These are phyloP conservation scores for Leptoteleia sp. DNA, from an alignment of 1,140 invertebrate species.

Conservation along the genomic window DNA sequence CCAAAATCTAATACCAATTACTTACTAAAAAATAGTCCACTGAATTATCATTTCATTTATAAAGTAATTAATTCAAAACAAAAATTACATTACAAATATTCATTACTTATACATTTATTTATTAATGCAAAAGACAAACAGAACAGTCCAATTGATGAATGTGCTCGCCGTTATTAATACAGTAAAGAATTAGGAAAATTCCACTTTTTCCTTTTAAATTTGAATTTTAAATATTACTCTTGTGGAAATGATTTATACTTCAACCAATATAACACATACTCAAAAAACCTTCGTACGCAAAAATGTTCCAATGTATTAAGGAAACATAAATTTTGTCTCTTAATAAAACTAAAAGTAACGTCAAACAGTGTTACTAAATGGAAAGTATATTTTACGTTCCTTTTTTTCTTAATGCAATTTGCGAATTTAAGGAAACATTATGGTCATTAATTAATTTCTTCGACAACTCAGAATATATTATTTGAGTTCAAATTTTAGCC, in stretches of 20 bases:
- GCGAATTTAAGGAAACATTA: slow-evolving; percentile 3
- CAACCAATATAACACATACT: neutral
- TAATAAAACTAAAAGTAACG: slow-evolving; percentile 6
- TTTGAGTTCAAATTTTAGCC: neutral
- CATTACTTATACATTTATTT: neutral
- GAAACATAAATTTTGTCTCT: slow-evolving; percentile 4
- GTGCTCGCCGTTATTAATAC: neutral
- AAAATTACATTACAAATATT: neutral
- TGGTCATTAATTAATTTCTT: slow-evolving; percentile 5
- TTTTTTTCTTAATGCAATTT: slow-evolving; percentile 5
- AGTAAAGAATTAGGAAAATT: neutral
- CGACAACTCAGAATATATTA: neutral
- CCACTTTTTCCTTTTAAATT: neutral
- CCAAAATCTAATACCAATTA: neutral
- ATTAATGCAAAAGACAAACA: neutral
- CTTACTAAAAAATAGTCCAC: neutral
- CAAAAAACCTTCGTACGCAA: slow-evolving; percentile 13
- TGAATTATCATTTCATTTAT: too few species aligned
- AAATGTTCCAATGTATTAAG: slow-evolving; percentile 1
- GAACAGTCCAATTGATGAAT: neutral
- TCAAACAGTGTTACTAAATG: slow-evolving; percentile 6
- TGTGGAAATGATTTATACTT: slow-evolving; percentile 3
- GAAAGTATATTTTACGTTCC: neutral
- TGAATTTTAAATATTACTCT: slow-evolving; percentile 8
- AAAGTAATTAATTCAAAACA: too few species aligned